These are phyloP conservation scores for Conomelus anceps DNA, from an alignment of 2,888 invertebrate genomes.

Conservation along the genomic window DNA sequence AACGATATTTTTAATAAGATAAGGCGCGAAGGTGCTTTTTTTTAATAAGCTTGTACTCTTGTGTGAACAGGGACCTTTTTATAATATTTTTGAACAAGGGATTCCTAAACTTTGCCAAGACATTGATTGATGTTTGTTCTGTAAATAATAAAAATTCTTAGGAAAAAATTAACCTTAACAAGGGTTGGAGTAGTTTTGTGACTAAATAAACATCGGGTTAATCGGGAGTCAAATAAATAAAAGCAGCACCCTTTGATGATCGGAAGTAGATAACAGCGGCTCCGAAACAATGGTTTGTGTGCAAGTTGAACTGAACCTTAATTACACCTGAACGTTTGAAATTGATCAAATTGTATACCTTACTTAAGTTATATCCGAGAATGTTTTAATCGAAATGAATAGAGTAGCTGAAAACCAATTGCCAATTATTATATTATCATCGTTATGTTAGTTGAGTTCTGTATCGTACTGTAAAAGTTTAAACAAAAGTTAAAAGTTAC, in stretches of 20 bases:
- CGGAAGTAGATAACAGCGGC: slow-evolving; percentile 25
- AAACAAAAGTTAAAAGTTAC: background rate
- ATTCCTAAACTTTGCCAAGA: slow-evolving; percentile 49
- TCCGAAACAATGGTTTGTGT: slow-evolving; percentile 31
- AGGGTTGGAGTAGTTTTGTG: slow-evolving; percentile 21
- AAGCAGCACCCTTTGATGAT: slow-evolving; percentile 32
- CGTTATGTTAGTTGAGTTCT: background rate
- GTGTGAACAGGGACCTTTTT: slow-evolving; percentile 35
- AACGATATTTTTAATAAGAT: slow-evolving; percentile 50
- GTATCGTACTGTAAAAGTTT: slow-evolving; percentile 2
- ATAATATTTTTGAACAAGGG: slow-evolving; percentile 46
- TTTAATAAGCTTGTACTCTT: slow-evolving; percentile 64
- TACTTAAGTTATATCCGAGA: background rate
- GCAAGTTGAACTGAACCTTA: slow-evolving; percentile 21
- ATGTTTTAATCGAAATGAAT: background rate
- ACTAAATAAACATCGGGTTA: slow-evolving; percentile 23
- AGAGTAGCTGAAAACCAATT: background rate
- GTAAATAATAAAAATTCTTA: slow-evolving; percentile 40
- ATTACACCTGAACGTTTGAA: slow-evolving; percentile 1
- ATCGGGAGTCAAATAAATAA: slow-evolving; percentile 28
- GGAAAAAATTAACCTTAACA: slow-evolving; percentile 29
- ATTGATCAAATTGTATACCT: background rate
- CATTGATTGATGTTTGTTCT: slow-evolving; percentile 41
- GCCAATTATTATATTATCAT: background rate
- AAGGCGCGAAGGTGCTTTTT: slow-evolving; percentile 64